Evolutionary conservation across 2,888 invertebrate genomes (phyloP), one percentile per base, ranked within the genome.

Genomic region (Eristalinus sepulchralis): DNA sequence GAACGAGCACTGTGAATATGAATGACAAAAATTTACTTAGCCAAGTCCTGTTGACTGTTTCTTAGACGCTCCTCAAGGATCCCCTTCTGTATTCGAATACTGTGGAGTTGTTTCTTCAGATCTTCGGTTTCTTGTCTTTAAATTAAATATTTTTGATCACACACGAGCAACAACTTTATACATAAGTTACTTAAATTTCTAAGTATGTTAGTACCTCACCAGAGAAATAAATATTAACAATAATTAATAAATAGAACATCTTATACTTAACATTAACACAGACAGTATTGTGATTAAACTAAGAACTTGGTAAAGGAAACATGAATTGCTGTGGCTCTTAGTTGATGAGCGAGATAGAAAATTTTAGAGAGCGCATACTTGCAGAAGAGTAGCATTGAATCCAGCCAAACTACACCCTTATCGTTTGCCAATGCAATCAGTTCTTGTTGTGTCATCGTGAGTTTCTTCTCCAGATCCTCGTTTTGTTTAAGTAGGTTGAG

Each of bases 361-460:
- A 88, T 71, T 73, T 79, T 88, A 60, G 76, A 78, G 78, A 88
- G 82, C 85, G 90, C 91, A 90, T 92, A 93, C 92, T 91, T 92
- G 92, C 92, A 92, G 89, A 91, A 92, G 88, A 89, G 89, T 75
- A 93, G 81, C 91, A 93, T 91, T 2, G 92, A 92, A 88, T 92
- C 92, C 39, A 93, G 88, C 91, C 92, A 93, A 34, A 89, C 89
- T 17, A 92, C 90, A 0, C 90, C 91, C 64, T 92, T 91, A n/a
- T 90, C 89, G 59, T 88, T 89, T 24, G 91, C 91, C 80, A 92
- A 53, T 11, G 91, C 90, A 5, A 90, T 89, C 10, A 93, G 84
- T 10, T 90, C 90, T 17, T 90, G 89, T 83, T 93, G 90, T 0
- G 91, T 90, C 66, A 89, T 79, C 55, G 88, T 89, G 0, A 92